A percentile compares a stretch with the other conserved stretches of the same genome.
Conservation (phyloP, 2,888 invertebrate genomes). For the Glomeris marginata region DNA sequence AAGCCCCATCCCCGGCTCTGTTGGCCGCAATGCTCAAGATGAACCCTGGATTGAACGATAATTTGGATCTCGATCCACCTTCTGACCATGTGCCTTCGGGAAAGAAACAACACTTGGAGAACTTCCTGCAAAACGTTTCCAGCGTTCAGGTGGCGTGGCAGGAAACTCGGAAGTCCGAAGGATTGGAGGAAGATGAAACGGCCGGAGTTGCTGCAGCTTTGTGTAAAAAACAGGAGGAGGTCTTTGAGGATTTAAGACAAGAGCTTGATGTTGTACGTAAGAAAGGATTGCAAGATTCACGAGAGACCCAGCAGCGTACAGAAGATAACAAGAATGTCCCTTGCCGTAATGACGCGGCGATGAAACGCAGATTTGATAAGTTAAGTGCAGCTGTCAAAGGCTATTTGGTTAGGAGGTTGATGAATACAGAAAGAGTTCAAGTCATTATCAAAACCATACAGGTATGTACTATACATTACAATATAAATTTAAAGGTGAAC, state of each 20-base stretch:
- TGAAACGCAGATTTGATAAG: slow-evolving; percentile 23
- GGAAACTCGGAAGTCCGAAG: too few species aligned
- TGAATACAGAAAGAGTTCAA: slow-evolving; percentile 65
- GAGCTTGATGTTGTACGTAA: slow-evolving; percentile 47
- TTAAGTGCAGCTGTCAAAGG: slow-evolving; percentile 42
- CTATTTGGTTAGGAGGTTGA: slow-evolving; percentile 61
- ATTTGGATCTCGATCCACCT: slow-evolving; percentile 11
- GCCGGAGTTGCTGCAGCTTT: slow-evolving; percentile 19
- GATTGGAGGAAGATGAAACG: too few species aligned
- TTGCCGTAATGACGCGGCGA: too few species aligned
- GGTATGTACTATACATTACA: slow-evolving; percentile 19
- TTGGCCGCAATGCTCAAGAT: slow-evolving; percentile 25
- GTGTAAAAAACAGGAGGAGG: slow-evolving; percentile 43
- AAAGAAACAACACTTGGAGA: too few species aligned
- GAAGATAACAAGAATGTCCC: too few species aligned
- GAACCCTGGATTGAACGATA: slow-evolving; percentile 17
- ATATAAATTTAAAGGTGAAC: too few species aligned
- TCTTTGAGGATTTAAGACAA: slow-evolving; percentile 45
- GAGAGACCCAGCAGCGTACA: slow-evolving; percentile 41
- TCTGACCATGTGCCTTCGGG: neutral
- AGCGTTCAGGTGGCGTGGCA: too few species aligned
- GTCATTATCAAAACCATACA: slow-evolving; percentile 56
- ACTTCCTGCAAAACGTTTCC: too few species aligned
- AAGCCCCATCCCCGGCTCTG: slow-evolving; percentile 59
- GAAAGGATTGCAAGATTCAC: slow-evolving; percentile 43